These are phyloP conservation scores for Egretta garzetta DNA, from an alignment of 2,113 vertebrate species.

Conservation along the genomic window DNA sequence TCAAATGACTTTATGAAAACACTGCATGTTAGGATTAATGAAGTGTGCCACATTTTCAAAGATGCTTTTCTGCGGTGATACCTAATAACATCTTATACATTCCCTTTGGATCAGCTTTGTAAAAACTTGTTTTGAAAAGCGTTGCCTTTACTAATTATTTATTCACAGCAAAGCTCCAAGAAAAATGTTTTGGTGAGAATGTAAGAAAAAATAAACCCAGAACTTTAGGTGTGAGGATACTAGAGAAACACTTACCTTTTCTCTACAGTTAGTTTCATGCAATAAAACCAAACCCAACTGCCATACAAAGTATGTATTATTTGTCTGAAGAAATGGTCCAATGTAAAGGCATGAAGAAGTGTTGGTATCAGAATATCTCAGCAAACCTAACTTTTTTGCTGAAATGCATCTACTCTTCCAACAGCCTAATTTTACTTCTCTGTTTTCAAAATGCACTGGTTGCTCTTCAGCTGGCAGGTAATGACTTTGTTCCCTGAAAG, in stretches of 20 bases:
- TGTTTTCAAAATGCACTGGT: not conserved
- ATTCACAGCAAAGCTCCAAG: not conserved
- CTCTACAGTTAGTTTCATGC: not conserved
- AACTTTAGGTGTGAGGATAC: not conserved
- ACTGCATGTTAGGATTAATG: not conserved
- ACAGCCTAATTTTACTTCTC: not conserved
- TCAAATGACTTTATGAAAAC: not conserved
- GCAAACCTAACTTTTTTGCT: not conserved
- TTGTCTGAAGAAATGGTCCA: not conserved
- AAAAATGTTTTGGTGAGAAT: not conserved
- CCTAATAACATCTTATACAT: not conserved
- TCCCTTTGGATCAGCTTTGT: not conserved
- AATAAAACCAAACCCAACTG: not conserved
- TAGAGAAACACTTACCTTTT: not conserved
- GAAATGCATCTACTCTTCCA: not conserved
- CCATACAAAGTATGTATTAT: accelerated
- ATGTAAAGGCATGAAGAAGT: not conserved
- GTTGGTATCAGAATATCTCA: not conserved
- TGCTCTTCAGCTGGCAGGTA: not conserved
- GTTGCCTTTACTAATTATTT: not conserved
- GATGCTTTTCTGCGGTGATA: not conserved
- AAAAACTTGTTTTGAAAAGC: not conserved
- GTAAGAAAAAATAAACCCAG: not conserved
- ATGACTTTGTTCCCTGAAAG: not conserved
- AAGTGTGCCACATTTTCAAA: not conserved